Conservation (phyloP, 1,140 invertebrate species). For the Philotrypesis tridentata region DNA sequence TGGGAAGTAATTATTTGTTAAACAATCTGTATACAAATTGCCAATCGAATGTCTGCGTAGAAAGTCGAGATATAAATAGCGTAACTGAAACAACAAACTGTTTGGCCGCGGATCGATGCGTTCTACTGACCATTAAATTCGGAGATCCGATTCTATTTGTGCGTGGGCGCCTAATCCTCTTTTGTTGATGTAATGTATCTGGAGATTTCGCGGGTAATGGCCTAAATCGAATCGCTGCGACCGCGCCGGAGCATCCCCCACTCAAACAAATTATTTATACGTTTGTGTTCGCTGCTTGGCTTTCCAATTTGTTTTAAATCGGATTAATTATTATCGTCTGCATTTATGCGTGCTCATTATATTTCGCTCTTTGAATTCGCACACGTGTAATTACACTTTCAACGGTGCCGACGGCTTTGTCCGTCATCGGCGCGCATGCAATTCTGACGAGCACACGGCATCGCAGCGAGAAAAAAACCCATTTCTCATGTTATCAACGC, state of each 20-base stretch:
- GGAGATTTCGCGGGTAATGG: slow-evolving; percentile 19
- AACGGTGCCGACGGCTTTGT: neutral
- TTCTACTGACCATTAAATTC: slow-evolving; percentile 20
- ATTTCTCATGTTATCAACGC: too few species aligned
- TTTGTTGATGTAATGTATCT: slow-evolving; percentile 27
- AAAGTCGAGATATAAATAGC: too few species aligned
- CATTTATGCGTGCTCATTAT: too few species aligned
- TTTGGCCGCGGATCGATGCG: neutral
- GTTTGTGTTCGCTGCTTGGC: neutral
- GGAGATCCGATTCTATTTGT: slow-evolving; percentile 8
- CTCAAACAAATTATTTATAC: neutral
- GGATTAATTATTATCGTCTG: too few species aligned
- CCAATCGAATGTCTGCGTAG: too few species aligned
- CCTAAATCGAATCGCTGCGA: slow-evolving; percentile 5
- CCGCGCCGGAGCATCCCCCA: too few species aligned
- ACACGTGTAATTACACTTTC: neutral
- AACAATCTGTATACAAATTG: neutral
- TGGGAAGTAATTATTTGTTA: too few species aligned
- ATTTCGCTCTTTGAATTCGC: too few species aligned
- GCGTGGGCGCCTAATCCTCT: slow-evolving; percentile 29
- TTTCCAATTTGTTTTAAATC: too few species aligned
- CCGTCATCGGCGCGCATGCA: too few species aligned
- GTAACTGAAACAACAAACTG: neutral
- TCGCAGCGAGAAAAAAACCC: neutral
- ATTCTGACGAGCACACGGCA: too few species aligned